These are phyloP conservation scores for Rhea pennata DNA, from an alignment of 2,113 vertebrate genomes.

Conservation along the genomic window DNA sequence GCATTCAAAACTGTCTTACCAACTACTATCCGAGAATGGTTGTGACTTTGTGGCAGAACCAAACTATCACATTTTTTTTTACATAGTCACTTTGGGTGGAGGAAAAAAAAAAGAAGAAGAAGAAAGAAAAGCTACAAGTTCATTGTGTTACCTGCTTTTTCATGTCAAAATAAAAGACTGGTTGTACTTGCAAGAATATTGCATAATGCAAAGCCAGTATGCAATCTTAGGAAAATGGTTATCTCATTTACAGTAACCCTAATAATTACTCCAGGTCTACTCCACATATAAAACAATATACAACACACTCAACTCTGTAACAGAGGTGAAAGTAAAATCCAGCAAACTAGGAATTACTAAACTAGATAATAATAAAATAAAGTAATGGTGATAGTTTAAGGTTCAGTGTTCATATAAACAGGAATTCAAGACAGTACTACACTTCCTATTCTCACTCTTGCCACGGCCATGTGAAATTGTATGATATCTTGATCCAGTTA, in stretches of 20 bases:
- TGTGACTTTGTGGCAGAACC: neutral
- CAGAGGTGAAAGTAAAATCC: neutral
- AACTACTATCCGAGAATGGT: too few relatives aligned
- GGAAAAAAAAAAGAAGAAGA: too few relatives aligned
- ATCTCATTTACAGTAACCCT: neutral
- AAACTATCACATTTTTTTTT: too few relatives aligned
- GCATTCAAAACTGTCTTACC: neutral
- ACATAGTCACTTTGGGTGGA: too few relatives aligned
- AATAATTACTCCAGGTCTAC: neutral
- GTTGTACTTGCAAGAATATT: neutral
- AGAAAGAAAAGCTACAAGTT: too few relatives aligned
- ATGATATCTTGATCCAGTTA: accelerated
- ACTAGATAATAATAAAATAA: neutral
- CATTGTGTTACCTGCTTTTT: neutral
- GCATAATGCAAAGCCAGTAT: neutral
- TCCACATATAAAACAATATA: neutral
- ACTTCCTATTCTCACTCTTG: neutral
- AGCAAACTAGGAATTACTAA: neutral
- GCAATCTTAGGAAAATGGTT: neutral
- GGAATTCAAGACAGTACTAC: neutral
- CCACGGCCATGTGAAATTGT: neutral
- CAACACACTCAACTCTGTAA: neutral
- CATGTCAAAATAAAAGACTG: neutral
- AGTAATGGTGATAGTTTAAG: neutral
- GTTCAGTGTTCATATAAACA: neutral